Evolutionary conservation across 2,888 invertebrate species (phyloP).

Genomic region (Sarcophaga variegata): DNA sequence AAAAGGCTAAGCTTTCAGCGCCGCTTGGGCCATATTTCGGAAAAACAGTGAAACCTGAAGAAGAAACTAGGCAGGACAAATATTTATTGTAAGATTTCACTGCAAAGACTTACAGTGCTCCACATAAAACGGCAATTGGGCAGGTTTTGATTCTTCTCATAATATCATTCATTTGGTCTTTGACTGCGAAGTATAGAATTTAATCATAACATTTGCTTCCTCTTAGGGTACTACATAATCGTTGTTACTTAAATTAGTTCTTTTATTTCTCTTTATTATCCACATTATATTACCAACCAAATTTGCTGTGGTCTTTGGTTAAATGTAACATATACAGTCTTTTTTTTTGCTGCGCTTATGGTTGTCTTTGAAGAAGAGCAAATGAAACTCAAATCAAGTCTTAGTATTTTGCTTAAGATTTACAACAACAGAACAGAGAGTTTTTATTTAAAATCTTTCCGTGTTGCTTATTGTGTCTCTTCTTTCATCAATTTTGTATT

Average conservation of each 20-base stretch:
- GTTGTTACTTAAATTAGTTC: background rate
- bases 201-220: background rate
- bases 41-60: too few relatives aligned
- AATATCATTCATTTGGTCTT: too few relatives aligned
- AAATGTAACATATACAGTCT: conserved; percentile 58
- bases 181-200: background rate
- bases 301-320: conserved; percentile 53
- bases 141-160: too few relatives aligned
- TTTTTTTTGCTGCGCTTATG: background rate
- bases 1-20: too few relatives aligned
- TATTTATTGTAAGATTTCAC: too few relatives aligned
- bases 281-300: conserved; percentile 12
- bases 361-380: conserved; percentile 23
- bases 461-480: background rate
- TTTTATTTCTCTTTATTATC: background rate
- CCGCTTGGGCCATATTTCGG: too few relatives aligned
- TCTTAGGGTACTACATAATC: background rate
- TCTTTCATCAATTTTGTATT: conserved; percentile 42
- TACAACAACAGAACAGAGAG: conserved; percentile 44
- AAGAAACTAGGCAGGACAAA: too few relatives aligned
- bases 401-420: conserved; percentile 36
- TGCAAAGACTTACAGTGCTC: too few relatives aligned
- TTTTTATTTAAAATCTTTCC: conserved; percentile 38
- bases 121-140: too few relatives aligned
- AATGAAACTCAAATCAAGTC: conserved; percentile 57